Percentiles rank a stretch among this genome's conserved stretches.
phyloP scores from a whole-genome alignment of 1,140 invertebrate genomes.

The Sinonovacula constricta region DNA sequence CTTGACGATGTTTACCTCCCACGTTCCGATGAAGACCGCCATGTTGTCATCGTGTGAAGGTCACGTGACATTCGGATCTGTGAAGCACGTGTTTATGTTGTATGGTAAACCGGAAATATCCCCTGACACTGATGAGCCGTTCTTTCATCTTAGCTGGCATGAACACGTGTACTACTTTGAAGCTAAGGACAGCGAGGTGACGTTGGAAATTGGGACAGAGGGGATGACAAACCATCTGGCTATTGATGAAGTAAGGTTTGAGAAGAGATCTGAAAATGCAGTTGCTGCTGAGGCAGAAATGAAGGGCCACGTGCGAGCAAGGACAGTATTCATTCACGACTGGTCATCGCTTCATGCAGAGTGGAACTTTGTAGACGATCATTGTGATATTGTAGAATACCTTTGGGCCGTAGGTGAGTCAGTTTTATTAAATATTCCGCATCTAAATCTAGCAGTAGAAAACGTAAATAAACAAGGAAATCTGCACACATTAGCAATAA shows the following conservation, averaged over 20 bases:
- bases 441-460: too few species aligned
- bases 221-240: neutral
- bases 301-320: neutral
- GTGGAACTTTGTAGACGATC: slow-evolving; percentile 51
- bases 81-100: neutral
- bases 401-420: slow-evolving; percentile 63
- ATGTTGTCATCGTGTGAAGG: neutral
- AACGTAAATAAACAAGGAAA: slow-evolving; percentile 32
- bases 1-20: neutral
- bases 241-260: neutral
- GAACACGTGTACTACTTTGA: neutral
- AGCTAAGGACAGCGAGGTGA: neutral
- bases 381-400: slow-evolving; percentile 58
- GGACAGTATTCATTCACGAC: neutral
- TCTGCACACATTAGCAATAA: slow-evolving; percentile 25
- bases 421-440: neutral
- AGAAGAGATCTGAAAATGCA: neutral
- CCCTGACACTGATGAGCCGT: neutral
- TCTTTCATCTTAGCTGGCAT: neutral
- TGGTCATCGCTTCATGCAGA: neutral
- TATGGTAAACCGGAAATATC: neutral
- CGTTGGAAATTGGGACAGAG: neutral
- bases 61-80: neutral
- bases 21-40: neutral
- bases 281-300: neutral